Percentiles rank a stretch among this genome's conserved stretches.
Conservation (phyloP, 2,113 vertebrate species). For the Furnarius figulus region DNA sequence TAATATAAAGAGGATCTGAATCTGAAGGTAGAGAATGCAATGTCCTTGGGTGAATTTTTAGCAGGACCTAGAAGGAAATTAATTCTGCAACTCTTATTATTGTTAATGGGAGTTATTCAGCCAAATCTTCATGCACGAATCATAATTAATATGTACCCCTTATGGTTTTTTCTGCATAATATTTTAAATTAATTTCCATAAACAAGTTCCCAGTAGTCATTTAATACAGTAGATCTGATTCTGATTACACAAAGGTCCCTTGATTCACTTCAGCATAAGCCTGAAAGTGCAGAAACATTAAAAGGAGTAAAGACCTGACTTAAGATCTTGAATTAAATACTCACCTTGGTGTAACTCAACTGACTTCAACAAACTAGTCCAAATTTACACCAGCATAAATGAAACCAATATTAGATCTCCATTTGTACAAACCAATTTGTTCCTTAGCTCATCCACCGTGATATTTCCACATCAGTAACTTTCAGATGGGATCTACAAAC, state of each 20-base stretch:
- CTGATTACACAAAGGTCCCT: neutral
- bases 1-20: neutral
- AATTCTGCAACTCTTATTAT: conserved; percentile 23
- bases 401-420: neutral
- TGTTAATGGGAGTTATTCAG: conserved; percentile 31
- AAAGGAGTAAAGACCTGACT: neutral
- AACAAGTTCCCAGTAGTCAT: conserved; percentile 24
- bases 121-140: neutral
- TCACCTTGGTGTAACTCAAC: neutral
- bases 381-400: neutral
- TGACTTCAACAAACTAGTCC: neutral
- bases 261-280: neutral
- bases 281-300: neutral
- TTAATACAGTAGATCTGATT: neutral
- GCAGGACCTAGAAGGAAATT: conserved; percentile 3
- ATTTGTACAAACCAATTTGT: neutral
- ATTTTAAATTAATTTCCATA: conserved; percentile 37
- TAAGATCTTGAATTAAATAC: neutral
- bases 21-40: neutral
- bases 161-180: conserved; percentile 8
- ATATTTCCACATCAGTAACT: neutral
- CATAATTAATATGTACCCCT: conserved; percentile 24
- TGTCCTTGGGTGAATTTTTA: conserved; percentile 9
- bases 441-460: neutral
- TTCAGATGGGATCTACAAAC: neutral